Evolutionary conservation across 2,797 vertebrate species (phyloP), one percentile per base, ranked within the genome.

Genomic region (Sebastes minor): DNA sequence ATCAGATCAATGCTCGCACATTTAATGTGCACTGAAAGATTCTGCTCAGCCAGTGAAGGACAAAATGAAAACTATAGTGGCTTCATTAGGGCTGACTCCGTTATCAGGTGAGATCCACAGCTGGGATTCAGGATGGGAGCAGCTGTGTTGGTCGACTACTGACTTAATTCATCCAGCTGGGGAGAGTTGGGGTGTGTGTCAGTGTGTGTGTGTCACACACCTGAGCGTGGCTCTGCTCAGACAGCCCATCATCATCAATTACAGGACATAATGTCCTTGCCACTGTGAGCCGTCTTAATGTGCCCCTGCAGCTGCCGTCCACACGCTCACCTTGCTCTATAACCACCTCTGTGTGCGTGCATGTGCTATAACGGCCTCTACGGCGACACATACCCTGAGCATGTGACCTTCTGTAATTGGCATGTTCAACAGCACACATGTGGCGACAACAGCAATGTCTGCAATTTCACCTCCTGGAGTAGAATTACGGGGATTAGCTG

Each of bases 221-320:
- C 83, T 84, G 75, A 85, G 56, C 1, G 8, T 80, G 63, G 46
- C 30, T 80, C 30, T 80, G 78, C 86, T 56, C 72, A 81, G 75
- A 75, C 71, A 38, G 38, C 59, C 71, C 66, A 79, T 86, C 78
- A 79, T 67, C 70, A 82, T 89, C 76, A 83, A 74, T 90, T 87
- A 88, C 69, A 87, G 72, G 63, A 42, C 89, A 89, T 78, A 22
- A 80, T 85, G 89, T 91, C 87, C 82, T 86, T 76, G 83, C 35
- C 28, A 52, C 33, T 53, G 70, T 55, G 64, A 84, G 27, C n/a
- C 2, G 20, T 70, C 74, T 81, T 75, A 23, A 71, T 81, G 38
- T 83, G 66, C 72, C 65, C 71, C 64, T 63, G 68, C 71, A 77
- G 28, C 60, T 28, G 13, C 72, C 72, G 81, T 20, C 72, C 60